Percentiles rank a stretch among this genome's conserved stretches.
Evolutionary conservation across 1,140 invertebrate species (phyloP).

Genomic region (Drosophila sturtevanti): DNA sequence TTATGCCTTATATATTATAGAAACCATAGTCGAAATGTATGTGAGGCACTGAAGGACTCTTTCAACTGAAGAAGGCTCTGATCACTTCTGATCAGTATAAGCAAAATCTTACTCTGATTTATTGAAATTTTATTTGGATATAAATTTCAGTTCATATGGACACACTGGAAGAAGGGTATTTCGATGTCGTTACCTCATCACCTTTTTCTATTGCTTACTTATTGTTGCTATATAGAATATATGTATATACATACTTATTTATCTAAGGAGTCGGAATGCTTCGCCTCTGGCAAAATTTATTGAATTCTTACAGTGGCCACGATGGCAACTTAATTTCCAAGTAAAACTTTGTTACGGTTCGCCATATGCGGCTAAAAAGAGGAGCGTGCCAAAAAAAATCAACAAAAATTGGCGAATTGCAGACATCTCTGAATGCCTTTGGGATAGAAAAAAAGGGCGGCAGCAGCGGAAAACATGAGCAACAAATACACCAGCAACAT

Average conservation of each 20-base stretch:
- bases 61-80: no score
- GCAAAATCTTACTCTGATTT: no score
- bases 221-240: slow-evolving; percentile 34
- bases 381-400: slow-evolving; percentile 24
- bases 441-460: no score
- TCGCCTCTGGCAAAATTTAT: slow-evolving; percentile 67
- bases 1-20: no score
- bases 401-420: slow-evolving; percentile 23
- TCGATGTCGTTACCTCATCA: slow-evolving; percentile 24
- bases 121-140: no score
- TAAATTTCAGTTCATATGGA: no score
- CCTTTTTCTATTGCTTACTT: slow-evolving; percentile 44
- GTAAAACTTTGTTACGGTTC: slow-evolving; percentile 73
- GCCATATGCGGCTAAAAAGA: slow-evolving; percentile 53
- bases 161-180: no score
- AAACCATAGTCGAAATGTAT: no score
- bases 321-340: slow-evolving; percentile 74
- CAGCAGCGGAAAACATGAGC: slow-evolving; percentile 23
- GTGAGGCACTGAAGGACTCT: no score
- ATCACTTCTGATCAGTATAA: no score
- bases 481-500: slow-evolving; percentile 13
- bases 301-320: slow-evolving; percentile 64
- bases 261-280: no score
- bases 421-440: slow-evolving; percentile 65
- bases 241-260: no score